phyloP scores from a whole-genome alignment of 1,140 invertebrate genomes.

The Bombus confusus region DNA sequence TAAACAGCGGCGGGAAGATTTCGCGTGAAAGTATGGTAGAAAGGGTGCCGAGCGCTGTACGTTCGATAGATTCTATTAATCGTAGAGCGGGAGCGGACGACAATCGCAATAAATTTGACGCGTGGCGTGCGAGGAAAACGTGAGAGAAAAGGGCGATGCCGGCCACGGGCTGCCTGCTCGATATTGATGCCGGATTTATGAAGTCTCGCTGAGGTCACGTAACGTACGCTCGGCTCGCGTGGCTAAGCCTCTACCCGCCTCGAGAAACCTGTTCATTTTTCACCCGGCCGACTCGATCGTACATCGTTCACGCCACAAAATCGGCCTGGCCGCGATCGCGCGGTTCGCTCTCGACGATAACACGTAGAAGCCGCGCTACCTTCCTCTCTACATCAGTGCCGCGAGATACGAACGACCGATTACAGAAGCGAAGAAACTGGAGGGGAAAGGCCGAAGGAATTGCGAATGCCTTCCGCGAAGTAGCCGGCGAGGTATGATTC shows the following conservation, averaged over 20 bases:
- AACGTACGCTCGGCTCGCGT: conserved; percentile 49
- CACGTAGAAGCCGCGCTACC: conserved; percentile 56
- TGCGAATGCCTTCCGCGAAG: conserved; percentile 60
- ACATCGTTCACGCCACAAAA: conserved; percentile 54
- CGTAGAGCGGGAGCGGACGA: neutral
- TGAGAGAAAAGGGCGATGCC: conserved; percentile 27
- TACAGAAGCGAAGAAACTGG: neutral
- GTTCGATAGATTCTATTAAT: conserved; percentile 46
- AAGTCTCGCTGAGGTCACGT: conserved; percentile 68
- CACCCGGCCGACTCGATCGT: conserved; percentile 45
- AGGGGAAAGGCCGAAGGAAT: conserved; percentile 38
- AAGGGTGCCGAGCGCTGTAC: too few relatives aligned
- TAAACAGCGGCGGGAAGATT: neutral
- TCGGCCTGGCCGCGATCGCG: conserved; percentile 49
- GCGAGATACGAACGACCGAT: conserved; percentile 53
- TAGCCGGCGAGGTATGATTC: conserved; percentile 25
- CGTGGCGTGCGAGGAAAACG: conserved; percentile 36
- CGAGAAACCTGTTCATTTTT: conserved; percentile 61
- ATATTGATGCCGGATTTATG: conserved; percentile 73
- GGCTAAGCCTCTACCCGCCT: conserved; percentile 9
- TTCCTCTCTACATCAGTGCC: conserved; percentile 57
- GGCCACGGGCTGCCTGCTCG: conserved; percentile 37
- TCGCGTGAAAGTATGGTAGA: neutral
- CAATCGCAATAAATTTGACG: conserved; percentile 44
- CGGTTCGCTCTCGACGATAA: conserved; percentile 42